These are phyloP conservation scores for Anabas testudineus DNA, from an alignment of 2,797 vertebrate species.

Conservation along the genomic window DNA sequence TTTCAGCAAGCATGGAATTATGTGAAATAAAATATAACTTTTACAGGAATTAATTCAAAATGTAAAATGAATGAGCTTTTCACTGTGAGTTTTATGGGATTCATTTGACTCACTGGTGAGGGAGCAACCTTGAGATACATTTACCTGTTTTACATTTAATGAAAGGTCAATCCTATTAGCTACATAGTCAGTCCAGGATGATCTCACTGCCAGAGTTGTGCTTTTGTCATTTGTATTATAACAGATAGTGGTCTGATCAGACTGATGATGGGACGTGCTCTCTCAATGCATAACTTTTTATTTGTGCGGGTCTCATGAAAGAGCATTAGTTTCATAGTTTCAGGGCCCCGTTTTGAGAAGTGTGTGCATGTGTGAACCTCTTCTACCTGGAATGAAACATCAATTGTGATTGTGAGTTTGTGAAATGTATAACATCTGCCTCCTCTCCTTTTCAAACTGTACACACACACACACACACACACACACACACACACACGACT, in stretches of 20 bases:
- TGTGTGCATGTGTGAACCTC: background rate
- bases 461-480: slow-evolving; percentile 10
- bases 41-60: background rate
- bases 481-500: too few species aligned
- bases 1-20: too few species aligned
- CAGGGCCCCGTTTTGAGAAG: slow-evolving; percentile 13
- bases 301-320: slow-evolving; percentile 31
- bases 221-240: background rate
- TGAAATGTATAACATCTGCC: slow-evolving; percentile 31
- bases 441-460: slow-evolving; percentile 19
- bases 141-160: slow-evolving; percentile 15
- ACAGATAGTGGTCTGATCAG: slow-evolving; percentile 4
- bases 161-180: slow-evolving; percentile 3
- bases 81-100: background rate
- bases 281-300: background rate
- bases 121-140: slow-evolving; percentile 1
- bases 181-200: background rate
- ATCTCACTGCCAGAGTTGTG: background rate
- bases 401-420: slow-evolving; percentile 41
- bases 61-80: background rate
- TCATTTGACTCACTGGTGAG: background rate
- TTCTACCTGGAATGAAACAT: slow-evolving; percentile 38
- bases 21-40: too few species aligned
- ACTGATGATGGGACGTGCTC: background rate
- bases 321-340: background rate